Conservation (phyloP, 30 jellyfish, hydroid and myxozoan species). For the Pseudorhiza aurosa region DNA sequence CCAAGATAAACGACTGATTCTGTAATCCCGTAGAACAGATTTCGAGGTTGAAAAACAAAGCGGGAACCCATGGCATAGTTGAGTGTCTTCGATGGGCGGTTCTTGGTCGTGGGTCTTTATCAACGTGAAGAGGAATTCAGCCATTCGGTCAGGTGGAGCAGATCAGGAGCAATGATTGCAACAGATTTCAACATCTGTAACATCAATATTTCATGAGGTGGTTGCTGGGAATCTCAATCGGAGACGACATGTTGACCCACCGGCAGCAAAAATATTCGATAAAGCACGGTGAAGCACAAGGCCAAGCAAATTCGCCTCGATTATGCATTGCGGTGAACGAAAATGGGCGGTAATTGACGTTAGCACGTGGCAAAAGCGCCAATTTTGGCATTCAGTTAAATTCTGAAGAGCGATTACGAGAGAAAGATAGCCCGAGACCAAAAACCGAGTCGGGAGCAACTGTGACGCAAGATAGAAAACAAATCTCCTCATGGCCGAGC, state of each 20-base stretch:
- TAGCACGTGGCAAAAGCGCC: too few species aligned
- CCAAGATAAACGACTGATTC: too few species aligned
- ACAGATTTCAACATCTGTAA: not conserved
- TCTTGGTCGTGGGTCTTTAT: not conserved
- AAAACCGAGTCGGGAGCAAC: too few species aligned
- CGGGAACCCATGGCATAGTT: not conserved
- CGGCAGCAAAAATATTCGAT: not conserved
- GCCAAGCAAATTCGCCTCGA: not conserved
- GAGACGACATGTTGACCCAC: not conserved
- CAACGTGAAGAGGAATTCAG: not conserved
- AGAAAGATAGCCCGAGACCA: too few species aligned
- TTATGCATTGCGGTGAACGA: not conserved
- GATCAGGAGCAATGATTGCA: not conserved
- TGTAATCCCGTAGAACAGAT: too few species aligned
- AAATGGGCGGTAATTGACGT: too few species aligned
- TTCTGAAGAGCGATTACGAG: too few species aligned
- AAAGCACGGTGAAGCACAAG: not conserved
- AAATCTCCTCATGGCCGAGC: too few species aligned
- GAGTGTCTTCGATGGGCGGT: not conserved
- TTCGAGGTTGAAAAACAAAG: too few species aligned
- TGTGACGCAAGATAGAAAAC: too few species aligned
- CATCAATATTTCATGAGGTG: not conserved
- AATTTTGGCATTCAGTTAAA: too few species aligned
- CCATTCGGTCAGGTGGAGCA: not conserved
- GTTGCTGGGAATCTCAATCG: constrained; percentile 5